Base-by-base conservation (phyloP, 2,888 invertebrate species). In the Sinohyriopsis cumingii region DNA sequence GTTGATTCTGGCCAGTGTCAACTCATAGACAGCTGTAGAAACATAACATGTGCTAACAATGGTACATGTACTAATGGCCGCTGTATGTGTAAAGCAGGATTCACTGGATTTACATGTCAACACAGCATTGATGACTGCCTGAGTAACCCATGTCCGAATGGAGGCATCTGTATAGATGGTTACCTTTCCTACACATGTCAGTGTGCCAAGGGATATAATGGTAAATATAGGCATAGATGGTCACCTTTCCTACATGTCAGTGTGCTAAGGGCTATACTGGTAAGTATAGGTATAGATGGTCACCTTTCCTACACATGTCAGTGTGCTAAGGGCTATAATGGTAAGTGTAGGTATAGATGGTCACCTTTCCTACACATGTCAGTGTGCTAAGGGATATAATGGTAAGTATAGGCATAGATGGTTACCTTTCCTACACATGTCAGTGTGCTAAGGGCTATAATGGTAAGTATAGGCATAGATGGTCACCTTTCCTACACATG, bases 291-390 rank as follows among this genome's bases (percentile, higher is more conserved):
- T 83, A 93, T 94, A 67, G 97, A 97, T 90, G 95, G 95, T 86
- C 93, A 96, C 4, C 95, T 94, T 22, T 93, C 93, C 28, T 97
- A 94, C 87, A 67, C 45, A 25, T 81, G 81, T 70, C 19, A 45
- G 4, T 81, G 81, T 73, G 54, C 24, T 4, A 15, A 20, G 15
- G 81, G 81, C 24, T 81, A 65, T 64, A 59, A 68, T 63, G 81
- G 81, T n/a, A n/a, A n/a, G n/a, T n/a, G n/a, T n/a, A n/a, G n/a
- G 97, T 83, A 93, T 94, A 67, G 97, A 97, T 90, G 95, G 95
- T 86, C 93, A 96, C 4, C 95, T 94, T 22, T 93, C 93, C 28
- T 97, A 94, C 87, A 67, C 45, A 25, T 81, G 81, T 70, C 19
- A 45, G 4, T 81, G 81, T 73, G 54, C 24, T 4, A 15, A 20